phyloP scores from a whole-genome alignment of 2,888 invertebrate species.

The Pegoplata infirma region DNA sequence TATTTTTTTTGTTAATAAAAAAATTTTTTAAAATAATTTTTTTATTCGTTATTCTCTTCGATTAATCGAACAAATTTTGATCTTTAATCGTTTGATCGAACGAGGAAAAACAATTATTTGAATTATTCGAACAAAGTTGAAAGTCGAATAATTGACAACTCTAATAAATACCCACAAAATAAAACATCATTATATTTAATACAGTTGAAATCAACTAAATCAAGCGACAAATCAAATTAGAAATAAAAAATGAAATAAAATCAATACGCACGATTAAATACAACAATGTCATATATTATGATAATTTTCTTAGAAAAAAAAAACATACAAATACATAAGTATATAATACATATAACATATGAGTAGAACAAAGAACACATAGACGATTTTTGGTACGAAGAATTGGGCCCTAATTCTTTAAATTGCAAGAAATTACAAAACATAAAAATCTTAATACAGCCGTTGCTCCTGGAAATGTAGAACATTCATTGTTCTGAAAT shows the following conservation, averaged over 20 bases:
- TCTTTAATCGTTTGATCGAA: too few species aligned
- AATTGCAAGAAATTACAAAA: too few species aligned
- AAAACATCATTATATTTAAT: constrained; percentile 50
- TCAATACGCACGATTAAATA: constrained; percentile 77
- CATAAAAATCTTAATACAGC: too few species aligned
- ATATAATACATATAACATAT: not conserved
- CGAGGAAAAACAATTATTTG: too few species aligned
- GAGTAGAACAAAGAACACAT: not conserved
- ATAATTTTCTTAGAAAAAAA: constrained; percentile 50
- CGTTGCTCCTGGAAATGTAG: too few species aligned
- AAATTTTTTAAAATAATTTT: too few species aligned
- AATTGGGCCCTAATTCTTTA: not conserved
- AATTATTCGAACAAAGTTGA: too few species aligned
- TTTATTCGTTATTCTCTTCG: too few species aligned
- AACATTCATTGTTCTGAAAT: too few species aligned
- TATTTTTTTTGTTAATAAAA: too few species aligned
- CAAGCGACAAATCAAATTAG: constrained; percentile 61
- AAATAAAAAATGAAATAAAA: constrained; percentile 72
- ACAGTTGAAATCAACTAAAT: constrained; percentile 59
- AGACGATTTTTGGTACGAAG: not conserved
- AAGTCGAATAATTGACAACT: too few species aligned
- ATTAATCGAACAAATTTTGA: too few species aligned
- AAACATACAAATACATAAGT: not conserved
- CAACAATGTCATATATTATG: constrained; percentile 74
- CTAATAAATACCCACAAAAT: constrained; percentile 40